A percentile compares a stretch with the other conserved stretches of the same genome.
Conservation (phyloP, 2,888 invertebrate species). For the Malacosoma neustria region DNA sequence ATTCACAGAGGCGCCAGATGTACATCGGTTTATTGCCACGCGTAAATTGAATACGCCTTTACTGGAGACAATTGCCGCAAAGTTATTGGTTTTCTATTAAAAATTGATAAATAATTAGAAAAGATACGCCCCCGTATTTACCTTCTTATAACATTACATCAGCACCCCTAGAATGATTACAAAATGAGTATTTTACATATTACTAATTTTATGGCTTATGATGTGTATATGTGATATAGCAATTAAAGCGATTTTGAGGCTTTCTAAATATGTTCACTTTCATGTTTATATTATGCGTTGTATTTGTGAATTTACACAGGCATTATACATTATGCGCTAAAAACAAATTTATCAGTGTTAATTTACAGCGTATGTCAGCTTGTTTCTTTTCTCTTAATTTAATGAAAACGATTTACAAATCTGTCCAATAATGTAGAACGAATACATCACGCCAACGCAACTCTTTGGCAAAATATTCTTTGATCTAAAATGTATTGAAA, state of each 20-base stretch:
- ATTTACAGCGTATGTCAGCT: neutral
- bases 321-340: too few relatives aligned
- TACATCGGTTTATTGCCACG: slow-evolving; percentile 49
- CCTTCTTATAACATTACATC: neutral
- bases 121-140: neutral
- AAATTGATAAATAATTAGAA: slow-evolving; percentile 20
- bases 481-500: neutral
- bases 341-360: neutral
- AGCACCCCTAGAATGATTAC: too few relatives aligned
- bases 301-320: too few relatives aligned
- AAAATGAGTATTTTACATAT: too few relatives aligned
- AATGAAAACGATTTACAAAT: neutral
- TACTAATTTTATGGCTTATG: too few relatives aligned
- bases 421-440: neutral
- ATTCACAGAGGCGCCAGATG: slow-evolving; percentile 61
- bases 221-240: too few relatives aligned
- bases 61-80: slow-evolving; percentile 39
- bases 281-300: too few relatives aligned
- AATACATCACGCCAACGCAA: neutral
- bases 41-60: slow-evolving; percentile 59
- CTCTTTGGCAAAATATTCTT: neutral
- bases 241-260: too few relatives aligned
- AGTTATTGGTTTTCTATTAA: slow-evolving; percentile 63
- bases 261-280: too few relatives aligned
- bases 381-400: neutral